Evolutionary conservation across 2,797 vertebrate species (phyloP).

Genomic region (Gouania willdenowi): DNA sequence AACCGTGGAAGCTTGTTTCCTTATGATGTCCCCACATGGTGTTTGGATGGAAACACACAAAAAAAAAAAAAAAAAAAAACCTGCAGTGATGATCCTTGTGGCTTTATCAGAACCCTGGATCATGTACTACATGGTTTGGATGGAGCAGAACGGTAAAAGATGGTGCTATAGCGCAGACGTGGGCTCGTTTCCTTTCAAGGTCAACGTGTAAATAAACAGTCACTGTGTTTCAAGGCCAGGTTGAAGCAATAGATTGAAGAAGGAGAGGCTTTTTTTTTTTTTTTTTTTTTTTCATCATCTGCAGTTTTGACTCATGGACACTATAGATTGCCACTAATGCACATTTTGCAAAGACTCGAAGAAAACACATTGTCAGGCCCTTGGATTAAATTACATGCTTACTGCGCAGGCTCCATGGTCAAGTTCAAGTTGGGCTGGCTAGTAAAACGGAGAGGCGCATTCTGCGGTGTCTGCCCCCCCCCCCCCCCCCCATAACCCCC

Average conservation of each 20-base stretch:
- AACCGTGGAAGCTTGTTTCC: constrained; percentile 39
- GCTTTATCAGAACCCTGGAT: constrained; percentile 31
- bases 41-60: no score
- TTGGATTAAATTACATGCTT: constrained; percentile 43
- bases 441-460: constrained; percentile 67
- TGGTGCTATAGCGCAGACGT: constrained; percentile 11
- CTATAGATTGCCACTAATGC: no score
- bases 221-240: constrained; percentile 88
- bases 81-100: no score
- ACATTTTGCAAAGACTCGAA: no score
- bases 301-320: no score
- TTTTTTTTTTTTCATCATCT: no score
- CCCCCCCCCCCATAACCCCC: constrained; percentile 38
- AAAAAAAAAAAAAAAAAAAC: no score
- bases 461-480: constrained; percentile 56
- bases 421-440: constrained; percentile 77
- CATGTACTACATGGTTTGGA: constrained; percentile 13
- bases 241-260: constrained; percentile 68
- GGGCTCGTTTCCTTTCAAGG: constrained; percentile 53
- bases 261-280: constrained; percentile 16
- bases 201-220: constrained; percentile 62
- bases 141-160: constrained; percentile 24
- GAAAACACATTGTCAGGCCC: constrained; percentile 18
- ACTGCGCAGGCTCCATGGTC: constrained; percentile 72
- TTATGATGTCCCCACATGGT: constrained; percentile 28